Percentiles rank a stretch among this genome's conserved stretches.
Conservation (phyloP, 2,888 invertebrate genomes). For the Gymnocheta viridis region DNA sequence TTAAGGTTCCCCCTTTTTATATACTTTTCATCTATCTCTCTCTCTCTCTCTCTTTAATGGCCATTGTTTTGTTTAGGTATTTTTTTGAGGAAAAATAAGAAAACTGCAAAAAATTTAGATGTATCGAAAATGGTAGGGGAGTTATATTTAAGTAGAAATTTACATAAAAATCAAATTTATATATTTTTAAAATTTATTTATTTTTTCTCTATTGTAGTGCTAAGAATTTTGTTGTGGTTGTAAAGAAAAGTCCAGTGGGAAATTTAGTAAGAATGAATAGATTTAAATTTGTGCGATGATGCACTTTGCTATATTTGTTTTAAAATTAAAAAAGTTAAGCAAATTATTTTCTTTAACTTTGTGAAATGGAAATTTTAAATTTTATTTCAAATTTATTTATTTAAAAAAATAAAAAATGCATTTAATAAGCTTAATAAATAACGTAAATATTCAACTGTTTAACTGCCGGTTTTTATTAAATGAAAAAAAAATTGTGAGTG, state of each 20-base stretch:
- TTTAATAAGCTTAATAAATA: too few species aligned
- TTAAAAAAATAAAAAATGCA: too few species aligned
- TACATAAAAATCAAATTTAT: slow-evolving; percentile 73
- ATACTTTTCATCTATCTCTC: neutral
- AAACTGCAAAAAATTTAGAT: neutral
- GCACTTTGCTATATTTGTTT: neutral
- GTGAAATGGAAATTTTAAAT: too few species aligned
- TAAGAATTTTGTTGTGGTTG: neutral
- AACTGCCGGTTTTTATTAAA: too few species aligned
- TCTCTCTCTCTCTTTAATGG: slow-evolving; percentile 20
- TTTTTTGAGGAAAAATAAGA: neutral
- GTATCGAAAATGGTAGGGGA: slow-evolving; percentile 45
- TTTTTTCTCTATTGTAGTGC: neutral
- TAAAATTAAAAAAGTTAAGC: neutral
- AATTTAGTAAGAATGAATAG: too few species aligned
- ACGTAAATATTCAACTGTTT: too few species aligned
- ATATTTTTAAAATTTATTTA: slow-evolving; percentile 57
- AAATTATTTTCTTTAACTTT: too few species aligned
- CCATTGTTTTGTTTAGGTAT: slow-evolving; percentile 36
- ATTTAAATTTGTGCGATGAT: too few species aligned
- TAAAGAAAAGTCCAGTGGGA: neutral
- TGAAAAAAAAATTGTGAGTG: too few species aligned
- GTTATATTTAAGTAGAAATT: slow-evolving; percentile 70
- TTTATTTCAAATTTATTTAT: too few species aligned
- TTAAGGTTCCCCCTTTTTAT: slow-evolving; percentile 30